A percentile compares a stretch with the other conserved stretches of the same genome.
Conservation (phyloP, 1,140 invertebrate species). For the Drosophila sucinea region DNA sequence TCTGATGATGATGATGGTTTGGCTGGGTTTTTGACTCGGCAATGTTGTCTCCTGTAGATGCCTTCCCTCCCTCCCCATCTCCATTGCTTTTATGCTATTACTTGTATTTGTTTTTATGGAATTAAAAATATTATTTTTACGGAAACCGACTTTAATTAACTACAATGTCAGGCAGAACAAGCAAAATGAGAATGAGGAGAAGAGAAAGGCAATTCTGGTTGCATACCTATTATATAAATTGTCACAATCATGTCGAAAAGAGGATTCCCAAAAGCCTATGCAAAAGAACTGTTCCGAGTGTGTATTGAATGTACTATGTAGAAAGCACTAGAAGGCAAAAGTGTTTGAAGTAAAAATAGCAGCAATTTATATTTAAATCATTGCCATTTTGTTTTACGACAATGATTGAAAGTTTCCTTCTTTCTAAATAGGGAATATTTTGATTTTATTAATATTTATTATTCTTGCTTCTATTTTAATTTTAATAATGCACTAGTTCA, state of each 20-base stretch:
- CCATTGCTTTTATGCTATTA: constrained; percentile 24
- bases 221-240: constrained; percentile 1
- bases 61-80: not conserved
- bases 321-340: no score
- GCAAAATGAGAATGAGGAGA: not conserved
- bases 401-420: no score
- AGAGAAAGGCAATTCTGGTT: not conserved
- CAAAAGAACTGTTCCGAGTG: no score
- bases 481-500: no score
- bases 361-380: no score
- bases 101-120: constrained; percentile 69
- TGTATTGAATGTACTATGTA: no score
- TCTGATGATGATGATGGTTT: constrained; percentile 58
- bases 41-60: constrained; percentile 50
- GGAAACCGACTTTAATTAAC: constrained; percentile 71
- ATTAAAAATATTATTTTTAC: constrained; percentile 59
- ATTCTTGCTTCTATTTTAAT: no score
- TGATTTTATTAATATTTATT: no score
- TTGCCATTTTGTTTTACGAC: no score
- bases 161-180: constrained; percentile 8
- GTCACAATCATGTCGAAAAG: not conserved
- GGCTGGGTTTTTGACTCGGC: constrained; percentile 17
- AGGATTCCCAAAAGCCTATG: not conserved
- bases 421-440: no score
- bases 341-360: no score